Conservation (phyloP, 2,113 vertebrate species). For the Phalacrocorax brasilianus region DNA sequence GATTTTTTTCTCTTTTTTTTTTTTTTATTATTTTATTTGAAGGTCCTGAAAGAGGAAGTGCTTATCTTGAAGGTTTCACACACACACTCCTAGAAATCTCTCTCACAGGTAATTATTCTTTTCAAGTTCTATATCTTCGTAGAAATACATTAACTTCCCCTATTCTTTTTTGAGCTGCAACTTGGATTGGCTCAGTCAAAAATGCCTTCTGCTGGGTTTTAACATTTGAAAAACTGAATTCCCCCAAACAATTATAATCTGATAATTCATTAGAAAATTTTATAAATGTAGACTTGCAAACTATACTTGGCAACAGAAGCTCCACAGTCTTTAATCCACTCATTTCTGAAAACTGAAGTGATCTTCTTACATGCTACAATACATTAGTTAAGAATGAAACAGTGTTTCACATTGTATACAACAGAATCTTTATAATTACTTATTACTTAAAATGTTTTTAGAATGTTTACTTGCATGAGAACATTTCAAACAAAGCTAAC, state of each 20-base stretch:
- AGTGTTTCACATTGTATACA: background rate
- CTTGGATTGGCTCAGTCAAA: background rate
- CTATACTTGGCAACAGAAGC: background rate
- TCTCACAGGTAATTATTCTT: background rate
- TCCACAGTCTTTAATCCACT: background rate
- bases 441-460: background rate
- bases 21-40: background rate
- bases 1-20: background rate
- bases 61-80: slow-evolving; percentile 15
- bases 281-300: background rate
- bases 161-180: background rate
- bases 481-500: background rate
- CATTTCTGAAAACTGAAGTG: background rate
- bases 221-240: background rate
- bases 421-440: background rate
- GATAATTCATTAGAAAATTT: background rate
- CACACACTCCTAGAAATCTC: background rate
- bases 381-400: background rate
- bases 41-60: background rate
- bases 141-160: background rate
- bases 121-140: background rate
- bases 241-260: background rate
- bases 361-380: background rate
- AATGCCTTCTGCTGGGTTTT: background rate
- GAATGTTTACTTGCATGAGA: background rate